These are phyloP conservation scores for Propithecus deckenii DNA, from an alignment of 2,797 vertebrate genomes.

Conservation along the genomic window DNA sequence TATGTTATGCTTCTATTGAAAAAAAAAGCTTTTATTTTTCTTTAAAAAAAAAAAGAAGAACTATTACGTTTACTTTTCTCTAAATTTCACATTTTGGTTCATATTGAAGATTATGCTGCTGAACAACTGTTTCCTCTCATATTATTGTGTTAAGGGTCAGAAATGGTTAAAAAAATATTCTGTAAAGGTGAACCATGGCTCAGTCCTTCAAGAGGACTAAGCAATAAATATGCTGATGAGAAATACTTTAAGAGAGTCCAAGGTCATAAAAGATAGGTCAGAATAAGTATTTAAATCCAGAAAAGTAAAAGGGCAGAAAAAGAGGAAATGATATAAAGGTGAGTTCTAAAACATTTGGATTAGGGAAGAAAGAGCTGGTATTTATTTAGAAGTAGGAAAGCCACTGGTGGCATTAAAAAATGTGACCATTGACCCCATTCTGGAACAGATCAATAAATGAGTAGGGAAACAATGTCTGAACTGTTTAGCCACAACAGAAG, in stretches of 20 bases:
- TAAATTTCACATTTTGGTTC: not conserved
- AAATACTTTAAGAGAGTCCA: not conserved
- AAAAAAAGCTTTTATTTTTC: not conserved
- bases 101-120: not conserved
- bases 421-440: not conserved
- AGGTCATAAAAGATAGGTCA: not conserved
- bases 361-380: not conserved
- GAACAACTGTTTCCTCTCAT: not conserved
- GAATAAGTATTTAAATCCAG: not conserved
- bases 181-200: not conserved
- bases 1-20: not conserved
- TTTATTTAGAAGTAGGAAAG: conserved; percentile 13
- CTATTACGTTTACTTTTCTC: not conserved
- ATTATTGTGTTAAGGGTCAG: not conserved
- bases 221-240: not conserved
- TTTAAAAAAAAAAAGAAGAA: not conserved
- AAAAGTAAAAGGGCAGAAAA: not conserved
- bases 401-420: not conserved
- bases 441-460: not conserved
- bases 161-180: not conserved
- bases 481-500: not conserved
- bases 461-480: not conserved
- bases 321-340: not conserved
- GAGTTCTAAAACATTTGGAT: not conserved
- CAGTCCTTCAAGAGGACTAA: not conserved